Evolutionary conservation across 2,113 vertebrate species (phyloP).

Genomic region (Scatophagus argus): DNA sequence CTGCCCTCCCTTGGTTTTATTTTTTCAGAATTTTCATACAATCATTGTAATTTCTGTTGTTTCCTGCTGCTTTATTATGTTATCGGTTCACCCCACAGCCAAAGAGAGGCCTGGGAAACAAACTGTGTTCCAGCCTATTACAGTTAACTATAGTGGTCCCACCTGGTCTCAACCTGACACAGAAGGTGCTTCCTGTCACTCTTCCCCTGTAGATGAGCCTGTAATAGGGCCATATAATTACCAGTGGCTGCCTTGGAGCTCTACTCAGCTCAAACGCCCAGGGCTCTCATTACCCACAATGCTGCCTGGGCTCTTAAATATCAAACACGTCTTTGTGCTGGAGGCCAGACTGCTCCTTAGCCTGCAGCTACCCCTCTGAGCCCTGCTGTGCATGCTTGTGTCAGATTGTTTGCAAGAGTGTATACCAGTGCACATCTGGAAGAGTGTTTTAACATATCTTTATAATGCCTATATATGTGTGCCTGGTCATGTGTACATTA

Average conservation of each 20-base stretch:
- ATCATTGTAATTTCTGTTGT: neutral
- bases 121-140: constrained; percentile 27
- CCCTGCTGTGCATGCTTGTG: constrained; percentile 52
- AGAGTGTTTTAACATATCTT: constrained; percentile 18
- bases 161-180: constrained; percentile 60
- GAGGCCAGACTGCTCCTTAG: constrained; percentile 54
- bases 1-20: neutral
- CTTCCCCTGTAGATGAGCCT: constrained; percentile 60
- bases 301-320: constrained; percentile 80
- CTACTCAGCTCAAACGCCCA: constrained; percentile 59
- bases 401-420: constrained; percentile 26
- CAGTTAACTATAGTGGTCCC: constrained; percentile 50
- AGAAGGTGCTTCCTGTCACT: constrained; percentile 57
- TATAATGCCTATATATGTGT: constrained; percentile 6
- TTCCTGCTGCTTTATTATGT: neutral
- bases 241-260: constrained; percentile 67
- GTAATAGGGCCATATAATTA: constrained; percentile 82
- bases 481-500: neutral
- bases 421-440: constrained; percentile 8
- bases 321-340: constrained; percentile 78
- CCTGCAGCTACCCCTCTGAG: constrained; percentile 55
- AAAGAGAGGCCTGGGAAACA: constrained; percentile 63
- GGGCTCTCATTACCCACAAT: constrained; percentile 82
- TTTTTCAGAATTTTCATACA: neutral
- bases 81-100: neutral